phyloP scores from a whole-genome alignment of 2,113 vertebrate species.

The Trachemys scripta region DNA sequence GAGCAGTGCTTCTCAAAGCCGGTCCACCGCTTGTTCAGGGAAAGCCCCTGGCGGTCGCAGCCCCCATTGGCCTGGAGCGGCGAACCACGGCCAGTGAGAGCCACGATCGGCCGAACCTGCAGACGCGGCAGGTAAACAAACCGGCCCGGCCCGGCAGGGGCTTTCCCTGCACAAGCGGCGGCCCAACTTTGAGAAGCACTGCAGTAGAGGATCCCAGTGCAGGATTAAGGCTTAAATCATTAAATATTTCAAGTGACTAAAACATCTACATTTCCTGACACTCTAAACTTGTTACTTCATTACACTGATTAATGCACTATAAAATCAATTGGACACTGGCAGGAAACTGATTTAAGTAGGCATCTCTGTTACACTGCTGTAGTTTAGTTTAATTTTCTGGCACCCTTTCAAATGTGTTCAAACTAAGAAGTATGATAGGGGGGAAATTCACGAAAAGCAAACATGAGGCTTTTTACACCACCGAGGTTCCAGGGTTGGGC shows the following conservation, averaged over 20 bases:
- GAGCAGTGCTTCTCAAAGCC: not conserved
- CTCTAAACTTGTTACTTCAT: not conserved
- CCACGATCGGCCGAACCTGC: too few relatives aligned
- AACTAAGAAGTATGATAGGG: not conserved
- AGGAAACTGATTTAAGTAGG: not conserved
- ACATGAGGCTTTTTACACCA: not conserved
- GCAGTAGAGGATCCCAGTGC: not conserved
- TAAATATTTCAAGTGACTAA: not conserved
- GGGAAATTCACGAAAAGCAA: not conserved
- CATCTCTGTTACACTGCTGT: not conserved
- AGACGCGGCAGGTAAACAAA: too few relatives aligned
- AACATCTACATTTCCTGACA: not conserved
- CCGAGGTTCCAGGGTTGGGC: not conserved
- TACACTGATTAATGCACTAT: not conserved
- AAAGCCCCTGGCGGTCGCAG: too few relatives aligned
- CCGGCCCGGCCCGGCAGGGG: too few relatives aligned
- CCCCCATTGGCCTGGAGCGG: too few relatives aligned
- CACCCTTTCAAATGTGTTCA: not conserved
- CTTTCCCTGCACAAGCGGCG: too few relatives aligned
- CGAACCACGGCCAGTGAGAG: too few relatives aligned
- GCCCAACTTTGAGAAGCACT: too few relatives aligned
- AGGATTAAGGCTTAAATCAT: not conserved
- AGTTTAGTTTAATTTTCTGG: not conserved
- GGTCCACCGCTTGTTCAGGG: too few relatives aligned
- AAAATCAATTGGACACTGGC: not conserved